phyloP scores from a whole-genome alignment of 2,797 vertebrate genomes.

The Sebastes itinus region DNA sequence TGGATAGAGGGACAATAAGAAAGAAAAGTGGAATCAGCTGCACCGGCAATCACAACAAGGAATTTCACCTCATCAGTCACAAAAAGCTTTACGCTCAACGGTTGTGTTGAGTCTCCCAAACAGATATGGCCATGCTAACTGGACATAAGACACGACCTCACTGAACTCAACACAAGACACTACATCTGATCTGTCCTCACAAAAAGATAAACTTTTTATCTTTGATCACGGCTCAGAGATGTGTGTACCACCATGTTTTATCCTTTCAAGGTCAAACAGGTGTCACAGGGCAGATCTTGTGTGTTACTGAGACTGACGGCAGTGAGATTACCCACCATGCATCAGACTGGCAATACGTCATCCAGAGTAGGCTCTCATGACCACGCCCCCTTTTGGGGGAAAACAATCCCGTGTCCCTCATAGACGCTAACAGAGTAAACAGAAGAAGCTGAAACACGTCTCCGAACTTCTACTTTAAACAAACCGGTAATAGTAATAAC shows the following conservation, averaged over 20 bases:
- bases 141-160: background rate
- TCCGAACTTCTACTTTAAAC: too few relatives aligned
- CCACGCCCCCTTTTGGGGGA: too few relatives aligned
- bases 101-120: background rate
- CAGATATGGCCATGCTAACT: background rate
- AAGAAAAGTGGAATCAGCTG: conserved; percentile 25
- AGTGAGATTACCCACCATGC: background rate
- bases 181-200: background rate
- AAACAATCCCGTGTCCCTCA: too few relatives aligned
- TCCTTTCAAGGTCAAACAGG: background rate
- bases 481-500: too few relatives aligned
- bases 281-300: background rate
- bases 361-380: too few relatives aligned
- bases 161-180: background rate
- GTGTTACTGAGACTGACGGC: background rate
- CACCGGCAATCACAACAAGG: background rate
- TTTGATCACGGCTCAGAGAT: background rate
- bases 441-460: too few relatives aligned
- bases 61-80: background rate
- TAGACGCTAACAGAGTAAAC: too few relatives aligned
- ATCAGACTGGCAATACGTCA: accelerated
- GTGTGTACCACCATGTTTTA: background rate
- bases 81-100: background rate
- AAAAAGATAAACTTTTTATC: background rate
- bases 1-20: background rate